Percentiles rank a stretch among this genome's conserved stretches.
phyloP scores from a whole-genome alignment of 2,113 vertebrate genomes.

The Forbesichthys agassizii region DNA sequence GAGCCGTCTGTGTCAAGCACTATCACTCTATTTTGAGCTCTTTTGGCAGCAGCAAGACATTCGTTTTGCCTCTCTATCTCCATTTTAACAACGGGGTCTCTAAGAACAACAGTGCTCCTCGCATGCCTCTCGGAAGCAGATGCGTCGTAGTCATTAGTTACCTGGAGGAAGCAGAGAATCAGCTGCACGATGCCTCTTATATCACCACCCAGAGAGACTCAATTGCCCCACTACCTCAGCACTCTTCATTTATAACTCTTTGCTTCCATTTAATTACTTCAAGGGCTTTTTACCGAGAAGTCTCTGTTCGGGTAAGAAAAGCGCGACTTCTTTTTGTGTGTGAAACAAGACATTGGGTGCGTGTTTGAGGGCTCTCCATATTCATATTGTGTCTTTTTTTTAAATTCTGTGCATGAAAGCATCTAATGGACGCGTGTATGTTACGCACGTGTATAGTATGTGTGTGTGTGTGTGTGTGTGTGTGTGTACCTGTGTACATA shows the following conservation, averaged over 20 bases:
- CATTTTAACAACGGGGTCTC: conserved; percentile 34
- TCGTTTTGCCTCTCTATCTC: conserved; percentile 26
- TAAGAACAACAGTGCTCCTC: conserved; percentile 29
- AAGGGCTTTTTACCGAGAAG: conserved; percentile 37
- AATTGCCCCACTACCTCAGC: conserved; percentile 20
- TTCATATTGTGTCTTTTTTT: conserved; percentile 5
- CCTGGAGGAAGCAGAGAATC: conserved; percentile 38
- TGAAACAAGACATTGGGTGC: conserved; percentile 30
- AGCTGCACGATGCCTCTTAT: conserved; percentile 6
- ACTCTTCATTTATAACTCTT: conserved; percentile 32
- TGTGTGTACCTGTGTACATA: neutral
- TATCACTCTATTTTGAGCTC: conserved; percentile 18
- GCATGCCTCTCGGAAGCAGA: conserved; percentile 30
- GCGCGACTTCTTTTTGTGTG: conserved; percentile 25
- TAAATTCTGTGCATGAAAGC: neutral
- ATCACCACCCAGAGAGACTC: conserved; percentile 28
- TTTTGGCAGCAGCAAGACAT: conserved; percentile 27
- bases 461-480: conserved; percentile 10
- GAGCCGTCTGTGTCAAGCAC: conserved; percentile 14
- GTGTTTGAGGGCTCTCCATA: conserved; percentile 17
- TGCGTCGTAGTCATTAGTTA: conserved; percentile 40
- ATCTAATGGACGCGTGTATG: neutral
- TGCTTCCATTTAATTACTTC: conserved; percentile 43
- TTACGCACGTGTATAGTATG: conserved; percentile 6
- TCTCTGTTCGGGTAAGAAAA: conserved; percentile 14